A percentile compares a stretch with the other conserved stretches of the same genome.
Conservation (phyloP, 2,888 invertebrate species). For the Drosophila kanekoi region DNA sequence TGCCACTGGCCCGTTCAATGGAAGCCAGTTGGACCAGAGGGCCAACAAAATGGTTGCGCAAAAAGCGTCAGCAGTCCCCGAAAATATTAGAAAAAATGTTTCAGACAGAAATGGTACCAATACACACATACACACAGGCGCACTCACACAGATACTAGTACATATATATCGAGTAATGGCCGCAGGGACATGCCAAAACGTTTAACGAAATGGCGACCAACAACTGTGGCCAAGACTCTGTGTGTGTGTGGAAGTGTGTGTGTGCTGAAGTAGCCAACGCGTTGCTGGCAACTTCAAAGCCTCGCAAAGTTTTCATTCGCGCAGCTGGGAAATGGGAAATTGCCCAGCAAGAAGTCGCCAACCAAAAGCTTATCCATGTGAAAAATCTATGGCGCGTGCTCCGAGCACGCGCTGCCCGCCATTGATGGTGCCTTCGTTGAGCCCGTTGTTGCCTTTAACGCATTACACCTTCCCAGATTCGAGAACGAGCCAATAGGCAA, state of each 20-base stretch:
- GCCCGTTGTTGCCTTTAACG: slow-evolving; percentile 60
- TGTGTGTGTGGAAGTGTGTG: not conserved
- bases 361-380: slow-evolving; percentile 74
- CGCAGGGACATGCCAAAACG: slow-evolving; percentile 65
- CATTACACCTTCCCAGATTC: slow-evolving; percentile 70
- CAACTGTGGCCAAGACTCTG: slow-evolving; percentile 40
- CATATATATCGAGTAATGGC: slow-evolving; percentile 47
- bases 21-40: slow-evolving; percentile 32
- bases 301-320: slow-evolving; percentile 54
- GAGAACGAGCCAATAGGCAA: slow-evolving; percentile 52
- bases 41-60: slow-evolving; percentile 79
- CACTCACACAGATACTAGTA: not conserved
- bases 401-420: slow-evolving; percentile 57
- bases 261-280: slow-evolving; percentile 43
- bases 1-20: slow-evolving; percentile 37
- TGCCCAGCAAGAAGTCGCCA: slow-evolving; percentile 42
- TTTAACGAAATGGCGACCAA: slow-evolving; percentile 70
- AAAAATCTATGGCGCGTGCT: slow-evolving; percentile 78
- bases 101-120: slow-evolving; percentile 41
- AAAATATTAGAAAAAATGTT: slow-evolving; percentile 74
- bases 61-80: slow-evolving; percentile 74
- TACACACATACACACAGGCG: slow-evolving; percentile 33
- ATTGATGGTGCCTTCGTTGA: slow-evolving; percentile 23
- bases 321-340: slow-evolving; percentile 44
- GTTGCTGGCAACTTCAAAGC: slow-evolving; percentile 51